These are phyloP conservation scores for Hemiscyllium ocellatum DNA, from an alignment of 2,113 vertebrate genomes.

Conservation along the genomic window DNA sequence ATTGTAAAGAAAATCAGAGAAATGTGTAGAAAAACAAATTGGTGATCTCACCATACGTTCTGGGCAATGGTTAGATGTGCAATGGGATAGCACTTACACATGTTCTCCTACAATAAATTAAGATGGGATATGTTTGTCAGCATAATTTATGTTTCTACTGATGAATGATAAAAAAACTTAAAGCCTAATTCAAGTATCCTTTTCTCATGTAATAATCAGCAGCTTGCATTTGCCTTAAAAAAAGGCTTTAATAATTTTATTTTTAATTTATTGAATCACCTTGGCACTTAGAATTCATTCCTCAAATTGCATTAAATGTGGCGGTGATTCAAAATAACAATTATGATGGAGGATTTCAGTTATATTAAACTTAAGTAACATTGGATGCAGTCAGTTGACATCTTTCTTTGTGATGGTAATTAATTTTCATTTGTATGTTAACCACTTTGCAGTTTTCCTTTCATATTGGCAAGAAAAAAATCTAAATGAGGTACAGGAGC, in stretches of 20 bases:
- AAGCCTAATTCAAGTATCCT: not conserved
- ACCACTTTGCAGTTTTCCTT: not conserved
- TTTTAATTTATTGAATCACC: slow-evolving; percentile 29
- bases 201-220: not conserved
- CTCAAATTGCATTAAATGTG: slow-evolving; percentile 34
- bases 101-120: not conserved
- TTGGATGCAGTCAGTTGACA: not conserved
- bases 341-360: slow-evolving; percentile 30
- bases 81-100: not conserved
- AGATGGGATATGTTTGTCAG: not conserved
- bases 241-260: not conserved
- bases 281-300: slow-evolving; percentile 7
- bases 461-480: not conserved
- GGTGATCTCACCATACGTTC: not conserved
- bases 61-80: not conserved
- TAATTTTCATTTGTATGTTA: not conserved
- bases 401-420: slow-evolving; percentile 19
- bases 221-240: not conserved
- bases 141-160: not conserved
- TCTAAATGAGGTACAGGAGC: no score
- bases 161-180: not conserved
- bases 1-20: not conserved
- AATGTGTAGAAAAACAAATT: not conserved
- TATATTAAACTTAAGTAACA: not conserved
- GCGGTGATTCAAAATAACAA: slow-evolving; percentile 33